These are phyloP conservation scores for Lophius piscatorius DNA, from an alignment of 2,113 vertebrate species.

Conservation along the genomic window DNA sequence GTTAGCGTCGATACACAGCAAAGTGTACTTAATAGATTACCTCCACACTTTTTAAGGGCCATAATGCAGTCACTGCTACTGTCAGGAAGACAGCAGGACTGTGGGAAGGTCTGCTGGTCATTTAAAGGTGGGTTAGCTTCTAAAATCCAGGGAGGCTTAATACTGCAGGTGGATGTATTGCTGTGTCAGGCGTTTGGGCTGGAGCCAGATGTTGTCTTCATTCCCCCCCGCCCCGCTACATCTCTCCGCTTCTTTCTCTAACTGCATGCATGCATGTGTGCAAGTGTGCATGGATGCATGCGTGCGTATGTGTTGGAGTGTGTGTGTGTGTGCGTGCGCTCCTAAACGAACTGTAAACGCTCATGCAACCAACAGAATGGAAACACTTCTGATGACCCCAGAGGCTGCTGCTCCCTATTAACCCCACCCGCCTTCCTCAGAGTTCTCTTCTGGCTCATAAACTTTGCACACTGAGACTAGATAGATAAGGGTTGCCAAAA, in stretches of 20 bases:
- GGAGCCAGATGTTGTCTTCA: conserved; percentile 56
- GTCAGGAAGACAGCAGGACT: conserved; percentile 25
- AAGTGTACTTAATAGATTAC: conserved; percentile 22
- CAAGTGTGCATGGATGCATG: conserved; percentile 19
- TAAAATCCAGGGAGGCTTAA: conserved; percentile 48
- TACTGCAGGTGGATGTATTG: conserved; percentile 67
- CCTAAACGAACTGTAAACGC: conserved; percentile 40
- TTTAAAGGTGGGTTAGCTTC: conserved; percentile 62
- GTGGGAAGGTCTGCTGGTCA: conserved; percentile 41
- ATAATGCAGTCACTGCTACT: conserved; percentile 8
- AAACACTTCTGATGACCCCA: conserved; percentile 61
- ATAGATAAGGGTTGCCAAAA: conserved; percentile 49
- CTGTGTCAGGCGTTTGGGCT: conserved; percentile 66
- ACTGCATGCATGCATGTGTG: background rate
- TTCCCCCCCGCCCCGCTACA: background rate
- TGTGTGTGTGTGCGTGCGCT: conserved; percentile 30
- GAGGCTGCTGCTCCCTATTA: conserved; percentile 65
- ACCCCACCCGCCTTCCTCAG: conserved; percentile 60
- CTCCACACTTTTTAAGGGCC: conserved; percentile 8
- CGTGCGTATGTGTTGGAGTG: conserved; percentile 24
- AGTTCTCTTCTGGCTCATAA: conserved; percentile 56
- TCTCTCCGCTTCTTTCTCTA: conserved; percentile 6
- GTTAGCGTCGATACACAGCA: conserved; percentile 1
- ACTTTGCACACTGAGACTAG: conserved; percentile 48
- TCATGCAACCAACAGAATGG: conserved; percentile 41